Evolutionary conservation across 2,797 vertebrate species (phyloP), one percentile per base, ranked within the genome.

Genomic region (Neoniphon sammara): DNA sequence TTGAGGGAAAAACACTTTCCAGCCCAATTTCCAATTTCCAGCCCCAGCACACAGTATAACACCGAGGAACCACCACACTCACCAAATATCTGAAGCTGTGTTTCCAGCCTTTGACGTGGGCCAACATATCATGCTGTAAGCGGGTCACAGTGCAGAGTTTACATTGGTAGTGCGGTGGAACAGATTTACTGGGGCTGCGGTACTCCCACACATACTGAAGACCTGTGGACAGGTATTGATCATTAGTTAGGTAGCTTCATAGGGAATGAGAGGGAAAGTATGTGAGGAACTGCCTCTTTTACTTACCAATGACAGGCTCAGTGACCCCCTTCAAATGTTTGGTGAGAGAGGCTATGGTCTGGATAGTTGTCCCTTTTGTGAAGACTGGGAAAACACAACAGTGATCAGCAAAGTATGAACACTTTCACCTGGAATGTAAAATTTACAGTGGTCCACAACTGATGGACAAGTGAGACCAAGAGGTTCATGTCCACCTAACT

Each of bases 131-230:
- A 62, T 91, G 89, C 84, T 95, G 94, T 76, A 93, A 55, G 25
- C 87, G 88, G 67, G 85, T 72, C 30, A 95, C 92, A 1, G 81
- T 81, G 44, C 94, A 95, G 20, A 95, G 89, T 79, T 93, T 94
- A 78, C 94, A 95, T 89, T 93, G 91, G 82, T 95, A 95, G 81
- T 95, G 94, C 6, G 94, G 94, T 4, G 90, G 89, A 12, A 94
- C 92, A 30, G 92, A 89, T 83, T 93, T 94, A 74, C 91, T 94
- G 18, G 94, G 94, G 86, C 94, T 95, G 68, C 94, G 94, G 79
- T 93, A 95, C 85, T 95, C 94, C 94, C 94, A 94, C 49, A 95
- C 89, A 86, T 92, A 95, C 73, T 95, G 92, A 59, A 95, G 93
- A 65, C 95, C 95, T 95, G 85, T 17, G 73, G 47, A 84, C 69